Evolutionary conservation across 2,888 invertebrate genomes (phyloP).

Genomic region (Fabriciana adippe): DNA sequence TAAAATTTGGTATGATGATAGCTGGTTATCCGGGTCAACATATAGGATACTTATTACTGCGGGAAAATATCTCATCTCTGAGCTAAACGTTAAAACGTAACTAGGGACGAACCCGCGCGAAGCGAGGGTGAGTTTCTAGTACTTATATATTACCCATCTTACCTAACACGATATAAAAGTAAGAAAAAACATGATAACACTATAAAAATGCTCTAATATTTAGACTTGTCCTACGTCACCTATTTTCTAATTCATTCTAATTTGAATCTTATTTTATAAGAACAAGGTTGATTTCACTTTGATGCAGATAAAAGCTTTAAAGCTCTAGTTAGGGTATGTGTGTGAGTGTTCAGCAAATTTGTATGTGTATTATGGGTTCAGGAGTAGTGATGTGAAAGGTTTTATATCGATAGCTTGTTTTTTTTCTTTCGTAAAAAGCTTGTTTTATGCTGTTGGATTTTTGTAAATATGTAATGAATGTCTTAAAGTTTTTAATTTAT

Average conservation of each 20-base stretch:
- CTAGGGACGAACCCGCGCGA: too few relatives aligned
- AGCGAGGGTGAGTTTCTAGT: too few relatives aligned
- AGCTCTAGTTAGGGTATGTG: slow-evolving; percentile 43
- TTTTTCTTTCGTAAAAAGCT: not conserved
- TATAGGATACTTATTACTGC: too few relatives aligned
- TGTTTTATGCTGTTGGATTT: not conserved
- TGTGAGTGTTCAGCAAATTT: slow-evolving; percentile 43
- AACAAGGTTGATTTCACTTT: slow-evolving; percentile 25
- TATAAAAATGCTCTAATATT: slow-evolving; percentile 43
- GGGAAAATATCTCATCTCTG: too few relatives aligned
- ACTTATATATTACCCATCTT: slow-evolving; percentile 6
- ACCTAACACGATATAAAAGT: slow-evolving; percentile 25
- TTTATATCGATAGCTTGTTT: slow-evolving; percentile 29
- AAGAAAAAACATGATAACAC: slow-evolving; percentile 37
- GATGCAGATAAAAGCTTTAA: slow-evolving; percentile 39
- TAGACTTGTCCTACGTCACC: slow-evolving; percentile 42
- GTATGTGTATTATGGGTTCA: slow-evolving; percentile 44
- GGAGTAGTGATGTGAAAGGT: slow-evolving; percentile 37
- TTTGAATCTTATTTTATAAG: not conserved
- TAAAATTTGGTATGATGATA: too few relatives aligned
- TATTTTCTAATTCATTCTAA: slow-evolving; percentile 29
- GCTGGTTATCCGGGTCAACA: too few relatives aligned
- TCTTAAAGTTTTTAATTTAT: too few relatives aligned
- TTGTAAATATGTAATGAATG: too few relatives aligned
- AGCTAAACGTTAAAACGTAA: too few relatives aligned